These are phyloP conservation scores for Melinaea menophilus DNA, from an alignment of 2,888 invertebrate genomes.

Conservation along the genomic window DNA sequence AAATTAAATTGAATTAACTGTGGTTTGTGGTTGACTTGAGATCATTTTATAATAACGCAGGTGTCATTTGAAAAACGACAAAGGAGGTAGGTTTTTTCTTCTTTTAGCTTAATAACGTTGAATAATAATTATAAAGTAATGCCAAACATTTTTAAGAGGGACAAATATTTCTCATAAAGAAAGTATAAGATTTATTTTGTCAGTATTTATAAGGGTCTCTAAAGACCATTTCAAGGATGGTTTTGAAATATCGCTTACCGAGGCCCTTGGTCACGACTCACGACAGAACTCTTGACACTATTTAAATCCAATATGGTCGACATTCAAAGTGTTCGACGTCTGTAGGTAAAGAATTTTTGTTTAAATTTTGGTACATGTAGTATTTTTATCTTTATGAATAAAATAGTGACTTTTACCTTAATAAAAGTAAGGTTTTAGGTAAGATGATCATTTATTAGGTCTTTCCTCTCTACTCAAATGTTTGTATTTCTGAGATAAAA, in stretches of 20 bases:
- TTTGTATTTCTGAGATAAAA: no score
- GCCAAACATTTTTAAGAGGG: no score
- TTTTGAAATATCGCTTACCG: slow-evolving; percentile 61
- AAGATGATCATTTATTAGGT: no score
- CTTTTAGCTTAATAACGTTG: no score
- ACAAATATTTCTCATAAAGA: no score
- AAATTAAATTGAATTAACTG: no score
- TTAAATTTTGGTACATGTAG: not conserved
- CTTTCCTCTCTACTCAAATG: no score
- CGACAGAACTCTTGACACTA: slow-evolving; percentile 44
- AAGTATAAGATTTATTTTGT: slow-evolving; percentile 13
- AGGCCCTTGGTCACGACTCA: slow-evolving; percentile 35
- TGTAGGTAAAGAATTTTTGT: slow-evolving; percentile 19
- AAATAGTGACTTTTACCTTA: no score
- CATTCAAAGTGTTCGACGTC: slow-evolving; percentile 26
- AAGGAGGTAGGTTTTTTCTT: not conserved
- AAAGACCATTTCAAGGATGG: slow-evolving; percentile 38
- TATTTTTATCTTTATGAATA: no score
- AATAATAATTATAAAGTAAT: no score
- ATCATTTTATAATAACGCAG: not conserved
- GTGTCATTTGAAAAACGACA: not conserved
- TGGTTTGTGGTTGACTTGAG: not conserved
- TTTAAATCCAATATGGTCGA: slow-evolving; percentile 48
- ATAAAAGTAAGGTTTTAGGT: no score
- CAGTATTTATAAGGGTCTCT: slow-evolving; percentile 31